Evolutionary conservation across 2,113 vertebrate genomes (phyloP), one percentile per base, ranked within the genome.

Genomic region (Pelodiscus sinensis): DNA sequence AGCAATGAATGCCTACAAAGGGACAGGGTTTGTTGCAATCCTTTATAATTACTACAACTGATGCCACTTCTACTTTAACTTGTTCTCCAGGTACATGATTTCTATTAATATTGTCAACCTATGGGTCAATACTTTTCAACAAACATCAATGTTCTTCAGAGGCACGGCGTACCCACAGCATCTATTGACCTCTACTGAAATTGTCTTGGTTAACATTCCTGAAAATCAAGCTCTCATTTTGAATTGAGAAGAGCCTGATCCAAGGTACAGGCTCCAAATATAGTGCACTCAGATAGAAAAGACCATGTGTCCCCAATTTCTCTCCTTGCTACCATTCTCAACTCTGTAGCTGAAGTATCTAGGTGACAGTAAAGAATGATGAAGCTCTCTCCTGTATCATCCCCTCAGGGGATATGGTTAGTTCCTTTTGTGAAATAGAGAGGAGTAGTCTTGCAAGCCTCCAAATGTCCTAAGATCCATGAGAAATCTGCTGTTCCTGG

Each of bases 261-360:
- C 8, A 16, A 73, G 21, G 38, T 0, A 57, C 51, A 4, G n/a
- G 22, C 3, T 4, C 25, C 77, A 1, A n/a, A 5, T 25, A 81
- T 52, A 62, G 2, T 15, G 2, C 6, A 27, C 78, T 73, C 4
- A 62, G 3, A 21, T 2, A 25, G 11, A 81, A 3, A 2, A 35
- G 77, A 65, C 0, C 56, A 0, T 31, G n/a, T 35, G 16, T n/a
- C 31, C 65, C 19, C 18, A 71, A 21, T 71, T 71, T 21, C 31
- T 18, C 9, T 71, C n/a, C n/a, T 71, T 35, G 1, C 2, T 31
- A 50, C 44, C 21, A 22, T 50, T 77, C 13, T 50, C 38, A 77
- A 77, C 12, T 77, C 11, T 44, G 44, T 44, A 44, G 44, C 44
- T 22, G 71, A 75, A 11, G 35, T 68, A 31, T n/a, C 71, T 44